Conservation (phyloP, 2,113 vertebrate genomes). For the Limanda limanda region DNA sequence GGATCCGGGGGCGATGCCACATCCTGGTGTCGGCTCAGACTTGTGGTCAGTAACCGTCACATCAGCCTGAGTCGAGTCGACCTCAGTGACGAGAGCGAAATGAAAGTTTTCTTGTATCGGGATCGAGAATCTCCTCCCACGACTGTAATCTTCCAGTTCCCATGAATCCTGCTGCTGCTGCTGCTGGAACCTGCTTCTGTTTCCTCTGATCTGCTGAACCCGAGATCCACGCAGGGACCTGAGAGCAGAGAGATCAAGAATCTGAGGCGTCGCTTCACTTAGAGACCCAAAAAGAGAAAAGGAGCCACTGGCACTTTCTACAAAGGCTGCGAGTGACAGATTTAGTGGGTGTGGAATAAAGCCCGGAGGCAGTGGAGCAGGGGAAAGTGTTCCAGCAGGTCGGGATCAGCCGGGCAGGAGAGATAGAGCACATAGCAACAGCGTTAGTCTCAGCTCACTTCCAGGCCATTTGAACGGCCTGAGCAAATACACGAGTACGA, state of each 20-base stretch:
- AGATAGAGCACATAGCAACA: slow-evolving; percentile 82
- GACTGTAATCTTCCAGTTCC: too few species aligned
- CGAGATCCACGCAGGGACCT: too few species aligned
- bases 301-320: background rate
- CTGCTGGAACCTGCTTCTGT: background rate
- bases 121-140: too few species aligned
- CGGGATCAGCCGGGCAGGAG: slow-evolving; percentile 48
- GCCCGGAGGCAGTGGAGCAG: slow-evolving; percentile 74
- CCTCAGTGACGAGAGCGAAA: slow-evolving; percentile 11
- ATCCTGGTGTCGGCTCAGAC: slow-evolving; percentile 61
- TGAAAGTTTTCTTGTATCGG: slow-evolving; percentile 26
- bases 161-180: too few species aligned
- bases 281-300: background rate
- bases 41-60: slow-evolving; percentile 66
- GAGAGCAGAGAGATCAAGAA: slow-evolving; percentile 1
- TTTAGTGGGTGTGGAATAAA: slow-evolving; percentile 71
- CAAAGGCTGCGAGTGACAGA: slow-evolving; percentile 17
- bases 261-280: too few species aligned
- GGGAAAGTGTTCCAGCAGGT: slow-evolving; percentile 76
- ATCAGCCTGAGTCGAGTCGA: slow-evolving; percentile 24
- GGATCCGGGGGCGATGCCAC: slow-evolving; percentile 46
- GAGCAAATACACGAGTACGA: slow-evolving; percentile 26
- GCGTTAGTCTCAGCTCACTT: slow-evolving; percentile 80
- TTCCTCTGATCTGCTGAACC: background rate
- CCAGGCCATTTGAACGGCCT: slow-evolving; percentile 50